phyloP scores from a whole-genome alignment of 2,113 vertebrate species.

The Australoheros scitulus region DNA sequence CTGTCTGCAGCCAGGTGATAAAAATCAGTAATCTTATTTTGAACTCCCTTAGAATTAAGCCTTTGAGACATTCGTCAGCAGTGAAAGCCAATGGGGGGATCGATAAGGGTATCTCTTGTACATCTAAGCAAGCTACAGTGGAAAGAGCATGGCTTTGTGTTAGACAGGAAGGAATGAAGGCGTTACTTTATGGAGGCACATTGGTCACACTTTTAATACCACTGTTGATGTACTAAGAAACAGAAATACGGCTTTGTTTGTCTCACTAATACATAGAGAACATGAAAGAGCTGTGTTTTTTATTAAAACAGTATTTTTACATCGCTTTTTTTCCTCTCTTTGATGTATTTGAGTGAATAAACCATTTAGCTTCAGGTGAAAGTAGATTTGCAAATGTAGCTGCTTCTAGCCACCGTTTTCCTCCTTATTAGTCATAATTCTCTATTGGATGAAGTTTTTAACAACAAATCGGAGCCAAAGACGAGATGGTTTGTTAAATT shows the following conservation, averaged over 20 bases:
- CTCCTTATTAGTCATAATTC: conserved; percentile 10
- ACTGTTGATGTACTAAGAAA: background rate
- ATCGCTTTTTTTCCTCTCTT: background rate
- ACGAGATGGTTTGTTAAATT: background rate
- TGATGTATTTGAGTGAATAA: background rate
- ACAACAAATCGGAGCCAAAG: background rate
- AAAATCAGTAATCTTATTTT: conserved; percentile 82
- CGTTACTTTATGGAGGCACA: conserved; percentile 6
- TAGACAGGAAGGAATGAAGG: conserved; percentile 30
- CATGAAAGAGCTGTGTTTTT: background rate
- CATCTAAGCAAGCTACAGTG: conserved; percentile 61
- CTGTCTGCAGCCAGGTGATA: conserved; percentile 75
- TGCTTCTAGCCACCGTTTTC: background rate
- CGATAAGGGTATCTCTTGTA: conserved; percentile 74
- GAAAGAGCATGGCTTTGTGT: conserved; percentile 36
- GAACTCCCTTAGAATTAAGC: conserved; percentile 79
- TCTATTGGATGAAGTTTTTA: background rate
- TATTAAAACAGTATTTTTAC: background rate
- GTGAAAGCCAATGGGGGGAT: conserved; percentile 72
- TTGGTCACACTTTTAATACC: background rate
- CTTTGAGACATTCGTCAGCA: conserved; percentile 80
- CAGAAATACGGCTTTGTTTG: background rate
- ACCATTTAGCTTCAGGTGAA: background rate
- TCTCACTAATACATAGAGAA: background rate
- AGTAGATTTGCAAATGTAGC: background rate